Base-by-base conservation (phyloP, 2,113 vertebrate genomes). In the Verasper variegatus region DNA sequence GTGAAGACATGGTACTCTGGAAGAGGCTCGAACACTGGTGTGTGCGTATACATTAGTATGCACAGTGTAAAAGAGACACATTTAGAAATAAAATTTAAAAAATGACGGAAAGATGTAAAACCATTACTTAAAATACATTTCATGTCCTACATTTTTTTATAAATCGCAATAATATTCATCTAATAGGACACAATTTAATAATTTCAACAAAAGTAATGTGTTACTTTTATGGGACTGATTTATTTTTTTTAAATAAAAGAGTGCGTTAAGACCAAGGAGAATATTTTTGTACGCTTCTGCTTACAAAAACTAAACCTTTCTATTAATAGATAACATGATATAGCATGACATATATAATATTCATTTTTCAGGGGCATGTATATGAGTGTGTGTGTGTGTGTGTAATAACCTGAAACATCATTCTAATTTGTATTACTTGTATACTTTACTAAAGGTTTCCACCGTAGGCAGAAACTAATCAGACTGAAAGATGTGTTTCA, bases 1-100 rank as follows among this genome's bases (percentile, higher is more conserved):
- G 86, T 52, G 64, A 51, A 75, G 69, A 72, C 5, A 81, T 81
- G 87, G 89, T 84, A 67, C 62, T 26, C 71, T 47, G 61, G 74
- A 81, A 59, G 59, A 82, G 40, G 72, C 64, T 75, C 20, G 12
- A 8, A 71, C 63, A 5, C 61, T 40, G 18, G 62, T 31, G 57
- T 64, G 49, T 58, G 55, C 49, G 21, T 69, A 40, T 58, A 17
- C 49, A 23, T 37, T 8, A 61, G 51, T 26, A 6, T 35, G 13
- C 5, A 40, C 7, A 13, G 55, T 24, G 4, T 31, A 20, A 2
- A 23, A 4, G 9, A n/a, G 4, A 35, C 61, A 49, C 31, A 49
- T 35, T 54, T 54, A 17, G 59, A 18, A 52, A 35, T 0, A 62
- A 20, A 4, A 24, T 24, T 24, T 2, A 2, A 24, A 24, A 24